Conservation (phyloP, 2,888 invertebrate genomes). For the Iselma pallidipennis region DNA sequence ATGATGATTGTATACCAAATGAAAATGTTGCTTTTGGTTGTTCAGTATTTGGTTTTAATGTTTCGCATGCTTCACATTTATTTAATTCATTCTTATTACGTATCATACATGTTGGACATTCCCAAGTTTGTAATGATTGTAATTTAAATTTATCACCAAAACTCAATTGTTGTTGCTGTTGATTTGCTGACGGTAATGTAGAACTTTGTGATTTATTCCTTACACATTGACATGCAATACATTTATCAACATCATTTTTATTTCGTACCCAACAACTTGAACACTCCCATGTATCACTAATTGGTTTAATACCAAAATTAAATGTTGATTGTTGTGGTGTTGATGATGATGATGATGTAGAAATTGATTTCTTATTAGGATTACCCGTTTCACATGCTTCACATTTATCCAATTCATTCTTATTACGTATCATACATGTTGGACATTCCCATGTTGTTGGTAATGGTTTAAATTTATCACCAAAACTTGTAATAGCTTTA, state of each 20-base stretch:
- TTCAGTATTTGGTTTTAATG: constrained; percentile 46
- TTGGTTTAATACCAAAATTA: constrained; percentile 50
- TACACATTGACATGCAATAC: constrained; percentile 34
- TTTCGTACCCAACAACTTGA: constrained; percentile 60
- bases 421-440: constrained; percentile 65
- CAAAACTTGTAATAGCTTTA: constrained; percentile 48
- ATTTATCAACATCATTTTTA: constrained; percentile 50
- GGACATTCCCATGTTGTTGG: constrained; percentile 69
- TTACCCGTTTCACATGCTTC: constrained; percentile 58
- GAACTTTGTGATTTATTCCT: neutral
- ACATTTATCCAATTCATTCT: constrained; percentile 56
- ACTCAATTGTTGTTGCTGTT: neutral
- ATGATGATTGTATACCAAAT: constrained; percentile 44
- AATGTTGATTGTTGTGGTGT: constrained; percentile 25
- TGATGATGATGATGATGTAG: neutral
- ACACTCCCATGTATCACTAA: constrained; percentile 58
- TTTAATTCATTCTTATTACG: constrained; percentile 55
- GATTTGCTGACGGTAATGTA: neutral
- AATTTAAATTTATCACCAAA: constrained; percentile 59
- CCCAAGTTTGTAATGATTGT: constrained; percentile 53
- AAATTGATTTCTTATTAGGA: neutral
- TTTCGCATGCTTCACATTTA: constrained; percentile 62
- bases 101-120: constrained; percentile 62
- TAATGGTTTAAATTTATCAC: constrained; percentile 59
- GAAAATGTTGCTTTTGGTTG: constrained; percentile 17